These are phyloP conservation scores for Mercenaria mercenaria DNA, from an alignment of 1,140 invertebrate genomes.

Conservation along the genomic window DNA sequence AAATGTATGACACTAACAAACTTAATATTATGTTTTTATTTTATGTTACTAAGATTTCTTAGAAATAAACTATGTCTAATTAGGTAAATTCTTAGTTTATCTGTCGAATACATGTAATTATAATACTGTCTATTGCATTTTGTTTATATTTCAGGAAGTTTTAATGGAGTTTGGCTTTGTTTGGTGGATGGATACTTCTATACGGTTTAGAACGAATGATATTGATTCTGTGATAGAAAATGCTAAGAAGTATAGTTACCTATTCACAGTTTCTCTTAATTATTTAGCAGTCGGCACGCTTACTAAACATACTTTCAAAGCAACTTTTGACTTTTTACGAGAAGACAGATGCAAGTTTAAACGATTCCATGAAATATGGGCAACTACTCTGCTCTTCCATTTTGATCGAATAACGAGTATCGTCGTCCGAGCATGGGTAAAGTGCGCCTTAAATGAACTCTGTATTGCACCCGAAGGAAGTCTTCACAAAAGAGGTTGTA, in stretches of 20 bases:
- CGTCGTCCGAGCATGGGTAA: conserved; percentile 22
- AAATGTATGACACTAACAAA: too few relatives aligned
- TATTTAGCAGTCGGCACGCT: not conserved
- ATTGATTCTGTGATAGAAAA: not conserved
- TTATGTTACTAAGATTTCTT: too few relatives aligned
- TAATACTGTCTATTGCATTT: too few relatives aligned
- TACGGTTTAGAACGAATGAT: conserved; percentile 8
- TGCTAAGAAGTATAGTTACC: not conserved
- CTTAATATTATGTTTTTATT: too few relatives aligned
- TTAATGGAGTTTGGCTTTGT: conserved; percentile 44
- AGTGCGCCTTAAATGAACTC: conserved; percentile 38
- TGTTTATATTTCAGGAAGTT: conserved; percentile 14
- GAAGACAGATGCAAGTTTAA: conserved; percentile 59
- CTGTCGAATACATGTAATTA: too few relatives aligned
- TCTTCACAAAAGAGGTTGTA: not conserved
- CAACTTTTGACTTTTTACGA: conserved; percentile 34
- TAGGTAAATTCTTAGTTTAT: too few relatives aligned
- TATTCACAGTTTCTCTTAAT: not conserved
- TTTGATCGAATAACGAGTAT: conserved; percentile 3
- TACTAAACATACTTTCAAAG: conserved; percentile 32
- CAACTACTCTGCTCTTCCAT: conserved; percentile 23
- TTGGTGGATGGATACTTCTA: conserved; percentile 62
- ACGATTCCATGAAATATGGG: conserved; percentile 31
- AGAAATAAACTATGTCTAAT: too few relatives aligned
- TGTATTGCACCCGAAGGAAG: conserved; percentile 46